These are phyloP conservation scores for Petrocephalus microphthalmus DNA, from an alignment of 2,113 vertebrate genomes.

Conservation along the genomic window DNA sequence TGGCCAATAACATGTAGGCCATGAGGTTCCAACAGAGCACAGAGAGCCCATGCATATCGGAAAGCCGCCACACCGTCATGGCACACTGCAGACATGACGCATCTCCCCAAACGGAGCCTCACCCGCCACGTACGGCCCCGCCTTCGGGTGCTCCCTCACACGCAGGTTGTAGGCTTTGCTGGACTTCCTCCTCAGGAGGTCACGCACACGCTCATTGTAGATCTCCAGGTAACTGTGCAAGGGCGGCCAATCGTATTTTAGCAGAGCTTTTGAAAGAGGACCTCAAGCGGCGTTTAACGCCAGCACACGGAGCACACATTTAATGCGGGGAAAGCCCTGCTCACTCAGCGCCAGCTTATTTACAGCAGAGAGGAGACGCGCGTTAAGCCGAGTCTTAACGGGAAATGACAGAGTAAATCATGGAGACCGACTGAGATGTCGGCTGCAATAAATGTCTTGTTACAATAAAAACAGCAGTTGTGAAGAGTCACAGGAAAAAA, in stretches of 20 bases:
- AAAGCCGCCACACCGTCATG: too few species aligned
- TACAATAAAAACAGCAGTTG: not conserved
- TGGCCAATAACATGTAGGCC: not conserved
- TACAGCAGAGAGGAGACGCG: not conserved
- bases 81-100: not conserved
- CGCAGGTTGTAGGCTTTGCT: conserved; percentile 86
- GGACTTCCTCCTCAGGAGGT: conserved; percentile 88
- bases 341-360: not conserved
- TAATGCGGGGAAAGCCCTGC: not conserved
- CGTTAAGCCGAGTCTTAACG: not conserved
- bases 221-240: conserved; percentile 88
- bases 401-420: not conserved
- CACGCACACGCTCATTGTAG: conserved; percentile 90
- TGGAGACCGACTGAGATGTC: not conserved
- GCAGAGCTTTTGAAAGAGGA: not conserved
- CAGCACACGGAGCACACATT: not conserved
- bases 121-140: conserved; percentile 94
- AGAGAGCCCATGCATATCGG: too few species aligned
- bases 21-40: not conserved
- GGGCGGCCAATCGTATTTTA: not conserved
- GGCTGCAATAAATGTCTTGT: not conserved
- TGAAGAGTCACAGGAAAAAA: not conserved
- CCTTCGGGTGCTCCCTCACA: conserved; percentile 90
- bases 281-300: not conserved
- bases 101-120: conserved; percentile 29